Base-by-base conservation (phyloP, 2,113 vertebrate species). In the Labeo catla region DNA sequence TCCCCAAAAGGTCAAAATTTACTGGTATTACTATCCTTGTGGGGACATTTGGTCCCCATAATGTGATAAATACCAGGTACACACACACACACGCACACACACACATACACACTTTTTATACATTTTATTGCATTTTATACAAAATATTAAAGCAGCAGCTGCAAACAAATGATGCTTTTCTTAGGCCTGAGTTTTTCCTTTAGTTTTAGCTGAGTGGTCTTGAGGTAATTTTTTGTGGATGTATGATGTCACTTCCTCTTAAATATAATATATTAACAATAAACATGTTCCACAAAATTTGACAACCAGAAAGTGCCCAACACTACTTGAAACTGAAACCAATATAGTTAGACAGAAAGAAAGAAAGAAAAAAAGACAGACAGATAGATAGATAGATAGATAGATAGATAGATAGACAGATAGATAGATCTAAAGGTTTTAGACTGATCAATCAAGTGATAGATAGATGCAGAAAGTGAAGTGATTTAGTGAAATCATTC, bases 401-500 rank as follows among this genome's bases (percentile, higher is more conserved):
- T 13, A 52, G 2, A 52, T 52, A 52, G 12, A 52, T 52, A 52
- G 2, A 52, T 28, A 28, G 1, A 28, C 2, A 28, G 28, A 28
- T 28, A 28, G 28, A 28, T 28, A 23, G 8, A 12, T 65, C 23
- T 45, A 7, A 45, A 45, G 43, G 43, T 45, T 45, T 45, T 45
- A 7, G 50, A 57, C 19, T 4, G 0, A 57, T 57, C 2, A 19
- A 7, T 57, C 6, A 4, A 57, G 19, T 15, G 6, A 68, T 36
- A 68, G 6, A 68, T 36, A 12, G 11, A 66, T 10, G 1, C 12
- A 54, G 28, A 77, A 77, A 52, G n/a, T 76, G 73, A 50, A 52
- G 3, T 76, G 74, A 34, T 73, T 21, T 13, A 13, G n/a, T 59
- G 57, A 76, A 76, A 52, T 34, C 74, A 76, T 76, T 76, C 74